phyloP scores from a whole-genome alignment of 2,113 vertebrate genomes.

The Coreoperca whiteheadi region DNA sequence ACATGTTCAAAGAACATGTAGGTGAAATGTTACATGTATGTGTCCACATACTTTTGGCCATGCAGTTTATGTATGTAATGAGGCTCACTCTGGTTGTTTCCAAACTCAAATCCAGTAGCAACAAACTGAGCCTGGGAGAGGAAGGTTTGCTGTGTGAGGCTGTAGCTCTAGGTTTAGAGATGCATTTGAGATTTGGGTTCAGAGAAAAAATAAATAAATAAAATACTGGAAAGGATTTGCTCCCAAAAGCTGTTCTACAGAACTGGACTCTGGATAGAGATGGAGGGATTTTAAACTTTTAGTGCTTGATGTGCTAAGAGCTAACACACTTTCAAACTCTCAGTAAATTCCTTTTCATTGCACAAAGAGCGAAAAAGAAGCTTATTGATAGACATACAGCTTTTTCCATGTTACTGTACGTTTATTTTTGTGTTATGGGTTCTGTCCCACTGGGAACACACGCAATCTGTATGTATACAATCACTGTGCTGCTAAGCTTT shows the following conservation, averaged over 20 bases:
- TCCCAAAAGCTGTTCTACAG: not conserved
- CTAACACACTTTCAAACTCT: not conserved
- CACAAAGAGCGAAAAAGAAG: not conserved
- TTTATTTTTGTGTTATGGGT: not conserved
- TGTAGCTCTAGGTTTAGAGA: not conserved
- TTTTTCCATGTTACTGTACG: not conserved
- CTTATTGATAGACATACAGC: not conserved
- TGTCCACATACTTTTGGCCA: not conserved
- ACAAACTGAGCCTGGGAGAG: not conserved
- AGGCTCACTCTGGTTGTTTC: not conserved
- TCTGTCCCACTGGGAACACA: not conserved
- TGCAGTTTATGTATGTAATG: not conserved
- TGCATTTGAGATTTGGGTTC: not conserved
- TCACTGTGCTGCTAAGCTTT: not conserved
- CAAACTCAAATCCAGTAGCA: not conserved
- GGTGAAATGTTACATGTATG: not conserved
- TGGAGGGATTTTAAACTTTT: not conserved
- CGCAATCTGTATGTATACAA: not conserved
- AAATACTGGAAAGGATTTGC: constrained; percentile 14
- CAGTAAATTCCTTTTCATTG: not conserved
- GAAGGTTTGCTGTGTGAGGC: not conserved
- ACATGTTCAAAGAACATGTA: not conserved
- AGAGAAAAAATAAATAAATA: not conserved
- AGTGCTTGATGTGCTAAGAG: not conserved
- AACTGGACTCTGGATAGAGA: not conserved